Evolutionary conservation across 2,888 invertebrate species (phyloP).

Genomic region (Pocota personata): DNA sequence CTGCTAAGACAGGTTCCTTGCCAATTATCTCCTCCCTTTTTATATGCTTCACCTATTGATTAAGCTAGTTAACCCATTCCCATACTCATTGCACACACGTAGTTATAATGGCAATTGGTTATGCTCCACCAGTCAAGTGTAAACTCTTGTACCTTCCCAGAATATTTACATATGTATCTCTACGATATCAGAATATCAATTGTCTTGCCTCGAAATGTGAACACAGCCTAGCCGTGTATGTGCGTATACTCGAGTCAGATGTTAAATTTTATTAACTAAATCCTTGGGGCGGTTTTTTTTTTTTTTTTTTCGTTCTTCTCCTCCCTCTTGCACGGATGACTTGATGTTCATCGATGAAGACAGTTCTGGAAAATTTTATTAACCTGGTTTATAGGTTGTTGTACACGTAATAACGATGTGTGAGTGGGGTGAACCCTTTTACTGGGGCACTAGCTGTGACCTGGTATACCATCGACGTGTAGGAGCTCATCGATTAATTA

Average conservation of each 20-base stretch:
- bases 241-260: not conserved
- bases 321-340: not conserved
- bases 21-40: conserved; percentile 25
- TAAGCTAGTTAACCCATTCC: conserved; percentile 49
- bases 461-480: not conserved
- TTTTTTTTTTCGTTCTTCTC: not conserved
- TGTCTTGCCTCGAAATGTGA: not conserved
- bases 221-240: not conserved
- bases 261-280: conserved; percentile 49
- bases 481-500: conserved; percentile 31
- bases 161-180: conserved; percentile 5
- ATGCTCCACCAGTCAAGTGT: conserved; percentile 45
- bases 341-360: conserved; percentile 42
- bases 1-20: not conserved
- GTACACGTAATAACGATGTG: not conserved
- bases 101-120: conserved; percentile 40
- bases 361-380: conserved; percentile 27
- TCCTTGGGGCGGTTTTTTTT: not conserved
- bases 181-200: conserved; percentile 52
- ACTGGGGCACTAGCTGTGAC: conserved; percentile 24
- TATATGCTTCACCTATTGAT: conserved; percentile 29
- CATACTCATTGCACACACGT: conserved; percentile 6
- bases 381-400: not conserved
- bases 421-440: not conserved
- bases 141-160: conserved; percentile 3